phyloP scores from a whole-genome alignment of 2,113 vertebrate species.

The Henicopernis longicauda region DNA sequence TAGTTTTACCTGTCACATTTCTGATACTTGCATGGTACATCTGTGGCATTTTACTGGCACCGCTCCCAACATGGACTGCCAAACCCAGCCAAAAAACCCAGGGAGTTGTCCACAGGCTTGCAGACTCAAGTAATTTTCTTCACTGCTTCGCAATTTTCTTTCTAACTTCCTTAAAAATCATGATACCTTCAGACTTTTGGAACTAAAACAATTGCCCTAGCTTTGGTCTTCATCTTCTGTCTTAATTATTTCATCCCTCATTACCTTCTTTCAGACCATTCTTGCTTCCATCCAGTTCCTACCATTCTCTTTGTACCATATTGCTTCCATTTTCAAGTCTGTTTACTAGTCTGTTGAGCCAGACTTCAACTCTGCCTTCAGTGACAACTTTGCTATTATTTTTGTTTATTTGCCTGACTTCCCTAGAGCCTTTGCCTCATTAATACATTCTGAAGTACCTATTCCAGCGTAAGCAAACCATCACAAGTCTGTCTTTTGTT shows the following conservation, averaged over 20 bases:
- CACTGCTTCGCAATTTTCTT: background rate
- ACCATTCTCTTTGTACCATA: background rate
- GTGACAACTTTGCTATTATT: background rate
- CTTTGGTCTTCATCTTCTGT: background rate
- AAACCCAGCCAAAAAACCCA: background rate
- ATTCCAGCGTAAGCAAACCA: background rate
- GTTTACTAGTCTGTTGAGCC: background rate
- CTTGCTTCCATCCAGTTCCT: background rate
- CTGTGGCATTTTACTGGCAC: background rate
- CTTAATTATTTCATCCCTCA: background rate
- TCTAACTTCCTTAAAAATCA: background rate
- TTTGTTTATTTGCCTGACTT: background rate
- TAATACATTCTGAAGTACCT: background rate
- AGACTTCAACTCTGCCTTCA: background rate
- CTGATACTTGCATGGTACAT: background rate
- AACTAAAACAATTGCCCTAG: background rate
- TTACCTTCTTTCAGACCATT: background rate
- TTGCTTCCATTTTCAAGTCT: background rate
- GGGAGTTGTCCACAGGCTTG: background rate
- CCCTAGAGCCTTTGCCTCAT: background rate
- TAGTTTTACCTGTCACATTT: background rate
- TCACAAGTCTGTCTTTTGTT: background rate
- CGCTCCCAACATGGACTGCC: rapidly evolving
- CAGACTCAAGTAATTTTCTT: background rate
- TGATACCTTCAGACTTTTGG: background rate